Base-by-base conservation (phyloP, 2,888 invertebrate genomes). In the Mermis nigrescens region DNA sequence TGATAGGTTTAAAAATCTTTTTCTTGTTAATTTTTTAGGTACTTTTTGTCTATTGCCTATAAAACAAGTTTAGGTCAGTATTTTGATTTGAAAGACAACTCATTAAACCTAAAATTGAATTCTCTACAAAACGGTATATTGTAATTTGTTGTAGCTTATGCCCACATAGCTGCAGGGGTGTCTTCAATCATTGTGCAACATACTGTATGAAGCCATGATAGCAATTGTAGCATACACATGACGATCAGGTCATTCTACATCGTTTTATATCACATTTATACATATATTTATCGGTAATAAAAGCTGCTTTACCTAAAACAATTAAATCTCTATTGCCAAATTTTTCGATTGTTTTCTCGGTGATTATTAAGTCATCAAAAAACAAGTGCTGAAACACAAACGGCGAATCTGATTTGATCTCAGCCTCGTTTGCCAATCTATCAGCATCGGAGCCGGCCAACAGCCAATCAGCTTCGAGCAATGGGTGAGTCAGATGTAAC, bases 271-370 rank as follows among this genome's bases (percentile, higher is more conserved):
- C n/a, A n/a, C n/a, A n/a, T n/a, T n/a, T n/a, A n/a, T n/a, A n/a
- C n/a, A n/a, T n/a, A n/a, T n/a, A n/a, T n/a, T n/a, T 71, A 69
- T 31, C 64, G 64, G 59, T 62, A 64, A 31, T 71, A 63, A 12
- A 70, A 63, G 38, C 67, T n/a, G n/a, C n/a, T n/a, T n/a, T 66
- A 62, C 70, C 70, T 53, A 70, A 31, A 27, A 71, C 56, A 46
- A 69, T 31, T 62, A 68, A 68, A 58, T 71, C 71, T 55, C 64
- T 61, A 62, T 68, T 69, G 62, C 68, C 68, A 56, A 61, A 60
- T 26, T 70, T 68, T 53, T 64, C 63, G 48, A 64, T 61, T 28
- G 65, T 64, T 32, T 57, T 60, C 7, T 48, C 24, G 24, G 7
- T 24, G 7, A n/a, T 48, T 48, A n/a, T n/a, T n/a, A 38, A 15